Percentiles rank a stretch among this genome's conserved stretches.
Evolutionary conservation across 2,797 vertebrate species (phyloP).

Genomic region (Emydoidea blandingii): DNA sequence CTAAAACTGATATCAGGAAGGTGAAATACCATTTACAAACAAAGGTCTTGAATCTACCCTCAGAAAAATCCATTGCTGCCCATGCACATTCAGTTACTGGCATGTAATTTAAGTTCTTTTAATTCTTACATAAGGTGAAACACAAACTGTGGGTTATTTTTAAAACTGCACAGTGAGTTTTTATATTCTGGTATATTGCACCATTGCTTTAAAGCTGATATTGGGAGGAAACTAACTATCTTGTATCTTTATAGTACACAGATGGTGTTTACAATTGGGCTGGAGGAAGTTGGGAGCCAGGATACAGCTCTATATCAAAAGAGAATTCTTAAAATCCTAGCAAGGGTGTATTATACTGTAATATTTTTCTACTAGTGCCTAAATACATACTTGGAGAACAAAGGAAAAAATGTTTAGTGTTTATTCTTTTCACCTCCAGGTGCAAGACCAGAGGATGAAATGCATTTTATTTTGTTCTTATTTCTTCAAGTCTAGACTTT

Average conservation of each 20-base stretch:
- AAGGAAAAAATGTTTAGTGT: neutral
- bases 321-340: constrained; percentile 5
- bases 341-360: neutral
- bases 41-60: neutral
- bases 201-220: constrained; percentile 23
- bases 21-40: constrained; percentile 44
- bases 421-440: constrained; percentile 15
- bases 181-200: neutral
- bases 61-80: constrained; percentile 1
- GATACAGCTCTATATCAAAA: constrained; percentile 19
- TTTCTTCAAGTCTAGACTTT: neutral
- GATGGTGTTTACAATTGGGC: constrained; percentile 56
- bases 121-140: constrained; percentile 42
- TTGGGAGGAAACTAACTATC: constrained; percentile 27
- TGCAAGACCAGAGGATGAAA: neutral
- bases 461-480: neutral
- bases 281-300: neutral
- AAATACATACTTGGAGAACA: constrained; percentile 34
- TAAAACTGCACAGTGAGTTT: neutral
- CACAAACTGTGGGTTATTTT: constrained; percentile 33
- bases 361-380: constrained; percentile 13
- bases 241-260: constrained; percentile 42
- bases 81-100: constrained; percentile 28
- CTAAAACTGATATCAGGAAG: constrained; percentile 39
- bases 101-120: constrained; percentile 34